Evolutionary conservation across 2,797 vertebrate genomes (phyloP).

Genomic region (Rhabdophis nuchalis): DNA sequence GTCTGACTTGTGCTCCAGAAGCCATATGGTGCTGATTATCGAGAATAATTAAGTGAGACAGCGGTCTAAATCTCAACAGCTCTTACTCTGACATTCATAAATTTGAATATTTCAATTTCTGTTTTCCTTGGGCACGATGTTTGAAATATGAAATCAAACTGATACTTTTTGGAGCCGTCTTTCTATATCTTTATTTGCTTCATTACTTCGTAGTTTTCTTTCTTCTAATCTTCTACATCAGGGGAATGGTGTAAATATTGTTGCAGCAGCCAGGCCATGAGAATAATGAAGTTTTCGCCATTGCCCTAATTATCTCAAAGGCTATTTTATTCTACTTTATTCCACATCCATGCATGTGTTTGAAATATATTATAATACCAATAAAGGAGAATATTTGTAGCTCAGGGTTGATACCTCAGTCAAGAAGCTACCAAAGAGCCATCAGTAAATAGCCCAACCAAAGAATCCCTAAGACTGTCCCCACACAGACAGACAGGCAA

Average conservation of each 20-base stretch:
- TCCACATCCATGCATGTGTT: neutral
- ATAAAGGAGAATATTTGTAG: no score
- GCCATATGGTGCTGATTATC: slow-evolving; percentile 4
- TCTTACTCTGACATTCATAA: slow-evolving; percentile 10
- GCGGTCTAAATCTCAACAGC: slow-evolving; percentile 16
- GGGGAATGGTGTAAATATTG: slow-evolving; percentile 9
- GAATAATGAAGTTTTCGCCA: neutral
- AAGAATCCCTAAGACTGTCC: no score
- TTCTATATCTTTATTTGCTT: neutral
- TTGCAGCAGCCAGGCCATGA: neutral
- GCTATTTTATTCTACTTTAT: neutral
- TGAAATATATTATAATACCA: neutral
- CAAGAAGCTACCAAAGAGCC: no score
- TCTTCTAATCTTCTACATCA: neutral
- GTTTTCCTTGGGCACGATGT: neutral
- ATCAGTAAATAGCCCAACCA: no score
- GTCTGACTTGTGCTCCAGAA: neutral
- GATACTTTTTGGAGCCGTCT: slow-evolving; percentile 8
- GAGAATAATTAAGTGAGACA: slow-evolving; percentile 26
- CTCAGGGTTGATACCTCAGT: no score
- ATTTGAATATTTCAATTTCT: neutral
- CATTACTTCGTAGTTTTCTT: neutral
- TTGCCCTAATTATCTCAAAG: neutral
- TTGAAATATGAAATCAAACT: neutral
- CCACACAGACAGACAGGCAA: no score